These are phyloP conservation scores for Pionites leucogaster DNA, from an alignment of 2,113 vertebrate genomes.

Conservation along the genomic window DNA sequence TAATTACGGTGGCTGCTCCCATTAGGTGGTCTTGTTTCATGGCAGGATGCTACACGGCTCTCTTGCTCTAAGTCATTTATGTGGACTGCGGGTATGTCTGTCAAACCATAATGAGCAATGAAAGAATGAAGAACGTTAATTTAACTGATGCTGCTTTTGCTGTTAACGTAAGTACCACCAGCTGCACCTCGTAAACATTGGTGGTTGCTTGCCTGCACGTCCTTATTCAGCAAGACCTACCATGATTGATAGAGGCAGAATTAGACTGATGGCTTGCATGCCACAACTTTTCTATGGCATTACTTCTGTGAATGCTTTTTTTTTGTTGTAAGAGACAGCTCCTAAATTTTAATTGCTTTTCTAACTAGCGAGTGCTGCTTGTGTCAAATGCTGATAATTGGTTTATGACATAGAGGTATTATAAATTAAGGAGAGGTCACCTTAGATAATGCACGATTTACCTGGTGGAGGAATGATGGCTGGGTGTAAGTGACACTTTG, in stretches of 20 bases:
- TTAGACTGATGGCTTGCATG: slow-evolving; percentile 55
- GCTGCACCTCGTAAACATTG: slow-evolving; percentile 72
- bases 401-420: slow-evolving; percentile 65
- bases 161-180: slow-evolving; percentile 73
- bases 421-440: slow-evolving; percentile 70
- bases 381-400: slow-evolving; percentile 72
- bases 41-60: slow-evolving; percentile 62
- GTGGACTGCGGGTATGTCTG: slow-evolving; percentile 70
- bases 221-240: slow-evolving; percentile 25
- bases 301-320: slow-evolving; percentile 33
- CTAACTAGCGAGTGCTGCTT: slow-evolving; percentile 51
- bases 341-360: slow-evolving; percentile 76
- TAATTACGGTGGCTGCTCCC: slow-evolving; percentile 71
- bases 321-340: slow-evolving; percentile 67
- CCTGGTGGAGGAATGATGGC: not conserved
- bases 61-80: slow-evolving; percentile 66
- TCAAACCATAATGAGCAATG: slow-evolving; percentile 70
- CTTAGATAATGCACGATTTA: slow-evolving; percentile 24
- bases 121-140: slow-evolving; percentile 77
- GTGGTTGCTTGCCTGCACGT: slow-evolving; percentile 39
- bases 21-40: slow-evolving; percentile 69
- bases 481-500: slow-evolving; percentile 23
- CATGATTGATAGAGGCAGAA: slow-evolving; percentile 69
- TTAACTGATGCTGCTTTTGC: slow-evolving; percentile 71
- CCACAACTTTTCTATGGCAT: slow-evolving; percentile 21